Conservation (phyloP, 1,140 invertebrate genomes). For the Papilio helenus region DNA sequence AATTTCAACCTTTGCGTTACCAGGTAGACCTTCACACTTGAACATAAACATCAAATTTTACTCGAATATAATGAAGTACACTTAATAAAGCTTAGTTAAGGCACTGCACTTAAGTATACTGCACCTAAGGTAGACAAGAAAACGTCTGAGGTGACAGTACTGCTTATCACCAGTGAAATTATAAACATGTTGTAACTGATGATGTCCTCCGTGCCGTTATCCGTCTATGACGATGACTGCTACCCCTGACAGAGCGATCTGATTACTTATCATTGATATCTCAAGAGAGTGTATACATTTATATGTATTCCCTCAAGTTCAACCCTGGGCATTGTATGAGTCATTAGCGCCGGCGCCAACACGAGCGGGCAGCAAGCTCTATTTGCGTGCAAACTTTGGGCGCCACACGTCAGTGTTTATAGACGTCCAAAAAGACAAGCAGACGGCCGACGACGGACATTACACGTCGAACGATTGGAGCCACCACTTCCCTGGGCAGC, state of each 20-base stretch:
- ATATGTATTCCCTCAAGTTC: neutral
- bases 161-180: too few relatives aligned
- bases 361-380: neutral
- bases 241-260: too few relatives aligned
- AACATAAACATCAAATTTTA: neutral
- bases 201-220: too few relatives aligned
- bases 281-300: neutral
- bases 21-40: neutral
- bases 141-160: too few relatives aligned
- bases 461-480: neutral
- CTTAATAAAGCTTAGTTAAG: neutral
- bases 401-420: slow-evolving; percentile 17
- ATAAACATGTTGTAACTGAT: too few relatives aligned
- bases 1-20: slow-evolving; percentile 1
- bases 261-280: too few relatives aligned
- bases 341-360: neutral
- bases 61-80: neutral
- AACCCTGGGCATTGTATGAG: neutral
- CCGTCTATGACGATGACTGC: too few relatives aligned
- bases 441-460: neutral
- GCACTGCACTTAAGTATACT: too few relatives aligned
- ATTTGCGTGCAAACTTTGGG: slow-evolving; percentile 17
- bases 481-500: neutral
- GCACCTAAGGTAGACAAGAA: too few relatives aligned
- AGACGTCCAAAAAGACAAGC: neutral